Percentiles rank a stretch among this genome's conserved stretches.
These are phyloP conservation scores for Micrasema minimum DNA, from an alignment of 1,140 invertebrate species.

Conservation along the genomic window DNA sequence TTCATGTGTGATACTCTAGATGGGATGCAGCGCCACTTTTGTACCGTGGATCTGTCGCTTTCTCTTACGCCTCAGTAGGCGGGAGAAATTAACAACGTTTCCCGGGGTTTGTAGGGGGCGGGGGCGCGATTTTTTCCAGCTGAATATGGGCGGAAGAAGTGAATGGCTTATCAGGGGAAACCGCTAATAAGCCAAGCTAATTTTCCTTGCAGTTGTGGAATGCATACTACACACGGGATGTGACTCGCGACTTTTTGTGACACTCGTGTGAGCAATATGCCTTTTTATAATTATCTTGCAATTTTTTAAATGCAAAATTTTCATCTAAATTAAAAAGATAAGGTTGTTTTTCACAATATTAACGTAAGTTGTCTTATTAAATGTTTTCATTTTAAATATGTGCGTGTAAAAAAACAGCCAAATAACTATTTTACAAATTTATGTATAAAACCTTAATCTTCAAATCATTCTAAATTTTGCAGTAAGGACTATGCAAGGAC, in stretches of 20 bases:
- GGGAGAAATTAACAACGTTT: conserved; percentile 50
- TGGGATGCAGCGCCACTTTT: conserved; percentile 48
- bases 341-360: no score
- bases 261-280: background rate
- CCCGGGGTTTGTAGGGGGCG: conserved; percentile 22
- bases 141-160: conserved; percentile 46
- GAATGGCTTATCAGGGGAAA: conserved; percentile 52
- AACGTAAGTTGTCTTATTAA: no score
- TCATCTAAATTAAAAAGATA: no score
- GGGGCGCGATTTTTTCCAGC: conserved; percentile 41
- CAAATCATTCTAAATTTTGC: no score
- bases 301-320: no score
- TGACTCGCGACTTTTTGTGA: conserved; percentile 10
- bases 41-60: conserved; percentile 50
- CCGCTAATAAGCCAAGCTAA: conserved; percentile 53
- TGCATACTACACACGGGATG: conserved; percentile 6
- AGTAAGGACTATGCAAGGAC: no score
- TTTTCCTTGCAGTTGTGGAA: conserved; percentile 42
- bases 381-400: no score
- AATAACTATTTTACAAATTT: no score
- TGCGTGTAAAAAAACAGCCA: no score
- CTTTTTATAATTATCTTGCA: conserved; percentile 16
- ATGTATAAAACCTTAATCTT: no score
- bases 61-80: conserved; percentile 49
- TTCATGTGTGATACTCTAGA: conserved; percentile 41